Evolutionary conservation across 2,888 invertebrate genomes (phyloP).

Genomic region (Ophion slaviceki): DNA sequence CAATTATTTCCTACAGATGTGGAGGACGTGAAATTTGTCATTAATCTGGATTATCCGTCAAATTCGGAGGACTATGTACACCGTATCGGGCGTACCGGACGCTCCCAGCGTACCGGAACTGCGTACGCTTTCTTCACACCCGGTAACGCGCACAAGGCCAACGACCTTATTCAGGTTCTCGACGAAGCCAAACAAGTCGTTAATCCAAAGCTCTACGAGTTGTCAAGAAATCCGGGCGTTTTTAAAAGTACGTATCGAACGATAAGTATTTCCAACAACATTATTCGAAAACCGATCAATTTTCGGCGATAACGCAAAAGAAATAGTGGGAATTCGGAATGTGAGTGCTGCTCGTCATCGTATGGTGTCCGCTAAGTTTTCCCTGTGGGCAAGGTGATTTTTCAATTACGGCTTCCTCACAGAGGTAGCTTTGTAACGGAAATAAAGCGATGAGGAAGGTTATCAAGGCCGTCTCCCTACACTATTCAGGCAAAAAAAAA

Average conservation of each 20-base stretch:
- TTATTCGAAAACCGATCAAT: neutral
- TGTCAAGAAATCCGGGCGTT: constrained; percentile 85
- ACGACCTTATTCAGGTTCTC: constrained; percentile 95
- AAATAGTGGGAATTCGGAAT: no score
- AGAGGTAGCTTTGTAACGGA: no score
- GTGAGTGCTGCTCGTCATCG: no score
- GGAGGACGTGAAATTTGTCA: constrained; percentile 99
- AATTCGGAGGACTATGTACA: constrained; percentile 99
- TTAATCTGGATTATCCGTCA: constrained; percentile 99
- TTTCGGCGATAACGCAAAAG: neutral
- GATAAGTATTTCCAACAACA: neutral
- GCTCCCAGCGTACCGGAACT: constrained; percentile 96
- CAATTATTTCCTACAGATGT: constrained; percentile 89
- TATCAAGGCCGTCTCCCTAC: no score
- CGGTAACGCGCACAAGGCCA: constrained; percentile 95
- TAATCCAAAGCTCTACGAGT: constrained; percentile 93
- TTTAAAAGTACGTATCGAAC: constrained; percentile 76
- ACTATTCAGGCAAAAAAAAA: no score
- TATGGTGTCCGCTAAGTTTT: no score
- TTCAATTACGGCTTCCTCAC: no score
- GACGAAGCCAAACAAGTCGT: constrained; percentile 97
- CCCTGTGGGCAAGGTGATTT: no score
- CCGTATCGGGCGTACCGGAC: constrained; percentile 97
- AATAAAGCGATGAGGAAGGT: no score
- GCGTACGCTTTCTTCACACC: constrained; percentile 98